phyloP scores from a whole-genome alignment of 2,113 vertebrate genomes.

The Erythrocercus mccallii region DNA sequence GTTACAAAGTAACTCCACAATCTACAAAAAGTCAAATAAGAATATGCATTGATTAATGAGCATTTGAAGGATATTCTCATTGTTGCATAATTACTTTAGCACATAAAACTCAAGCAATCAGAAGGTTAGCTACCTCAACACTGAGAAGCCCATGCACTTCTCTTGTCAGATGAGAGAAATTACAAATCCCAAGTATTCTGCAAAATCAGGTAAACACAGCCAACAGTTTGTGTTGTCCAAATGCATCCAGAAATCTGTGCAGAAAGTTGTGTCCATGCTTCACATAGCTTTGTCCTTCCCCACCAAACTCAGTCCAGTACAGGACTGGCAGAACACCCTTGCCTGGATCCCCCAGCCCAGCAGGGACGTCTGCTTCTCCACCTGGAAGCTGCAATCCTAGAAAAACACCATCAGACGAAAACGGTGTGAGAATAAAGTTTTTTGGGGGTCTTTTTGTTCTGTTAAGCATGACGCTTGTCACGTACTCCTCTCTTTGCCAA shows the following conservation, averaged over 20 bases:
- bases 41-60: neutral
- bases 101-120: neutral
- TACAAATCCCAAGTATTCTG: neutral
- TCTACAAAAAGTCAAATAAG: neutral
- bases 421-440: neutral
- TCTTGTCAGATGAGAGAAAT: neutral
- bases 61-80: neutral
- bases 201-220: neutral
- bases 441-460: neutral
- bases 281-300: neutral
- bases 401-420: neutral
- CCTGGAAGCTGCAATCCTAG: neutral
- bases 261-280: neutral
- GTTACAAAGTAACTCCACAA: neutral
- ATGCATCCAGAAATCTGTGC: neutral
- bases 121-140: neutral
- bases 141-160: accelerated
- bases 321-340: neutral
- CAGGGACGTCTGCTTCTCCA: neutral
- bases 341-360: no score
- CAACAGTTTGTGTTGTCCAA: neutral
- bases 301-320: neutral
- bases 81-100: neutral
- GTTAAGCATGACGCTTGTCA: neutral
- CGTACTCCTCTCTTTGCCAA: neutral